Base-by-base conservation (phyloP, 2,797 vertebrate genomes). In the Caiman crocodilus region DNA sequence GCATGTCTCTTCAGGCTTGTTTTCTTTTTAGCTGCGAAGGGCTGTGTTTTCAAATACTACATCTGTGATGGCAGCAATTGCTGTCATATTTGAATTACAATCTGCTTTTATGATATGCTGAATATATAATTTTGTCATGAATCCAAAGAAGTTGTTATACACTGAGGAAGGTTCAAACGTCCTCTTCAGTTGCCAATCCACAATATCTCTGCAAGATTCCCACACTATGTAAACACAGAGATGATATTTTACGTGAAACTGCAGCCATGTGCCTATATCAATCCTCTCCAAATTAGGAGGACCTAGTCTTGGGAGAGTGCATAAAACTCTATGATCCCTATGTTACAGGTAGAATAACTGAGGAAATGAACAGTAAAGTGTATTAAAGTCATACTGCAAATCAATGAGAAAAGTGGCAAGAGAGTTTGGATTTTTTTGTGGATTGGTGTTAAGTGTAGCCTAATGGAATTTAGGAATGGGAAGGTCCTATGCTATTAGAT, bases 51-150 rank as follows among this genome's bases (percentile, higher is more conserved):
- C 75, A 94, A 88, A 88, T 69, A 64, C 79, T 93, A 89, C 78
- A 30, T 42, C 56, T 60, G 63, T 93, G 92, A 96, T 69, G 82
- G 92, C 87, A 96, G 64, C 89, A 94, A 92, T 92, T 86, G 90
- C 81, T 94, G 89, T 89, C 92, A 88, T 69, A 95, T 82, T 80
- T 94, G 94, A 96, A 93, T 88, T 83, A 87, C 84, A 30, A 79
- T 88, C 32, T 88, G 71, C 1, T 90, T 91, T 93, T 89, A 80
- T 73, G 85, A 84, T 69, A 82, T 60, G 60, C 76, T 67, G 58
- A 65, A 84, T 4, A 86, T 56, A 84, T 76, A 84, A 84, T 85
- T 92, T 79, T 56, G 76, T 87, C 94, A 75, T 65, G 90, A 81
- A 94, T 85, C 71, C 30, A 90, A 90, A n/a, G 14, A 90, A 74